phyloP scores from a whole-genome alignment of 53 echinoderm and acorn worm species.

The Glandiceps talaboti region DNA sequence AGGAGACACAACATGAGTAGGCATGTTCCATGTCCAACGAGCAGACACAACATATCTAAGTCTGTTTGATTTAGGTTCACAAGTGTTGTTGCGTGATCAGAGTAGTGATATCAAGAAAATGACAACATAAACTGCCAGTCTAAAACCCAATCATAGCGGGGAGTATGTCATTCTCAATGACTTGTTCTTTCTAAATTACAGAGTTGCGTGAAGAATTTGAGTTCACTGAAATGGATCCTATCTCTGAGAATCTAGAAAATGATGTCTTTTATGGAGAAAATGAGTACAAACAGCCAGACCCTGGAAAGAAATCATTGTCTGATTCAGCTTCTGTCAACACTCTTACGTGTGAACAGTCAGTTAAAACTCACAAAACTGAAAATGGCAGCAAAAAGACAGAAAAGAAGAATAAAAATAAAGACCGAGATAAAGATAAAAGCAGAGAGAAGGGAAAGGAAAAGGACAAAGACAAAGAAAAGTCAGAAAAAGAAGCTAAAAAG shows the following conservation, averaged over 20 bases:
- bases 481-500: neutral
- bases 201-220: neutral
- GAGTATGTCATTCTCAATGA: too few species aligned
- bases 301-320: constrained; percentile 9
- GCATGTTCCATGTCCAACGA: too few species aligned
- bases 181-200: neutral
- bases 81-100: too few species aligned
- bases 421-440: neutral
- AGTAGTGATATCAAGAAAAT: too few species aligned
- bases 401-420: constrained; percentile 9
- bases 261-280: constrained; percentile 69
- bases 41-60: too few species aligned
- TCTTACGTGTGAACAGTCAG: constrained; percentile 3
- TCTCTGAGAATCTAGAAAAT: constrained; percentile 61
- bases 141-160: too few species aligned
- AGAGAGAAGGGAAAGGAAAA: constrained; percentile 1
- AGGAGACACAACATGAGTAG: too few species aligned
- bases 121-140: too few species aligned
- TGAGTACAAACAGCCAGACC: constrained; percentile 12
- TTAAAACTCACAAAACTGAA: constrained; percentile 15
- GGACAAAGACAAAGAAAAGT: constrained; percentile 1
- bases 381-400: constrained; percentile 16
- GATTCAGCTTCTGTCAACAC: neutral
- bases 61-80: too few species aligned
- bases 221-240: constrained; percentile 8